Conservation (phyloP, 2,888 invertebrate species). For the Boloria euphrosyne region DNA sequence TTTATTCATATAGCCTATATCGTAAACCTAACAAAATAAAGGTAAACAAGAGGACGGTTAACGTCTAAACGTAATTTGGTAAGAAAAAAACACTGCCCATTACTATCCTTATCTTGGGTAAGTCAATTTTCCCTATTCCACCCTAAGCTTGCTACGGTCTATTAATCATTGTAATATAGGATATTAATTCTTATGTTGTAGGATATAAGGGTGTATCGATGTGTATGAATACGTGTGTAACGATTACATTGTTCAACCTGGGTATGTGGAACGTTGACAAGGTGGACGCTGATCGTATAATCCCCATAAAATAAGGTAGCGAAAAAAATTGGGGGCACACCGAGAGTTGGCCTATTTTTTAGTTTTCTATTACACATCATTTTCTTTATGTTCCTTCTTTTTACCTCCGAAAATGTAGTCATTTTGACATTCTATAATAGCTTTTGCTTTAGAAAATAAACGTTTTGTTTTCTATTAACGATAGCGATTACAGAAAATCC, state of each 20-base stretch:
- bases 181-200: conserved; percentile 43
- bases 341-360: conserved; percentile 26
- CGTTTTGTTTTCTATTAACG: no score
- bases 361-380: no score
- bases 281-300: conserved; percentile 79
- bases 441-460: no score
- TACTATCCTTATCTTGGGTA: conserved; percentile 78
- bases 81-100: conserved; percentile 71
- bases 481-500: no score
- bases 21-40: conserved; percentile 58
- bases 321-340: conserved; percentile 57
- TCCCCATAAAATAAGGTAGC: conserved; percentile 80
- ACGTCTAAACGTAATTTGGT: conserved; percentile 69
- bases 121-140: conserved; percentile 76
- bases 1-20: conserved; percentile 39
- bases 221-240: conserved; percentile 43
- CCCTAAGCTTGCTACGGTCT: conserved; percentile 47
- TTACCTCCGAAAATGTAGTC: no score
- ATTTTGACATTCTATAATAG: no score
- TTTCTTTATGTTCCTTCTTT: no score
- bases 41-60: conserved; percentile 74
- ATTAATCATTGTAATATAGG: background rate
- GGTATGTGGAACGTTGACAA: conserved; percentile 78
- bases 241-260: conserved; percentile 72
- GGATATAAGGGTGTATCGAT: conserved; percentile 37